A percentile compares a stretch with the other conserved stretches of the same genome.
These are phyloP conservation scores for Agrotis puta DNA, from an alignment of 2,888 invertebrate genomes.

Conservation along the genomic window DNA sequence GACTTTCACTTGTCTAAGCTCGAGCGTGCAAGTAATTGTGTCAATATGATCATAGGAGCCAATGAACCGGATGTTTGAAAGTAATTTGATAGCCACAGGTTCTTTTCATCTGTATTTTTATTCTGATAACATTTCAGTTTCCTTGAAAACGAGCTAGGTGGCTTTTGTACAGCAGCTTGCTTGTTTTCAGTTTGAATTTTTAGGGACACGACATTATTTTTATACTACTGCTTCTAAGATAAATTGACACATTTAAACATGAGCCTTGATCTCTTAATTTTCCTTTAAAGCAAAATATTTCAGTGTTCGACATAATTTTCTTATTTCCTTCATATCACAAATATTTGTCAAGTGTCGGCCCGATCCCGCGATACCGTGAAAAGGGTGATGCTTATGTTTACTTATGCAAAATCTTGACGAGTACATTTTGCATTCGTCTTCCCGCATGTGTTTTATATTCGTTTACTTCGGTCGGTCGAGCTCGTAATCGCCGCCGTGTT, in stretches of 20 bases:
- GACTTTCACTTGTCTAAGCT: constrained; percentile 71
- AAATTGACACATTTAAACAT: not conserved
- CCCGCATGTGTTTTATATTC: constrained; percentile 91
- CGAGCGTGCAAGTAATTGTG: constrained; percentile 62
- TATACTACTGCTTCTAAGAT: not conserved
- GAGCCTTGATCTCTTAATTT: not conserved
- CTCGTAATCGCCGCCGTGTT: constrained; percentile 89
- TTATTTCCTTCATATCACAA: constrained; percentile 55
- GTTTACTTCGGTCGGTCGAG: constrained; percentile 90
- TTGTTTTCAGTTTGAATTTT: constrained; percentile 1
- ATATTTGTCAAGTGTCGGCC: constrained; percentile 64
- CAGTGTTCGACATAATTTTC: constrained; percentile 7
- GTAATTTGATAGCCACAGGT: constrained; percentile 59
- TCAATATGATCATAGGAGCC: constrained; percentile 64
- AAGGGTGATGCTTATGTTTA: constrained; percentile 86
- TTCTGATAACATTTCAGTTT: constrained; percentile 34
- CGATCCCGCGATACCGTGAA: constrained; percentile 60
- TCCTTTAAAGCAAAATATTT: not conserved
- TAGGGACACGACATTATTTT: not conserved
- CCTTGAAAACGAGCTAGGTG: constrained; percentile 35
- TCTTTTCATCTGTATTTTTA: constrained; percentile 37
- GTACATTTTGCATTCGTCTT: constrained; percentile 90
- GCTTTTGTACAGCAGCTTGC: not conserved
- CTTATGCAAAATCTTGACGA: constrained; percentile 90
- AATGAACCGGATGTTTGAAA: constrained; percentile 63